Conservation (phyloP, 2,113 vertebrate genomes). For the Diphyllodes magnificus region DNA sequence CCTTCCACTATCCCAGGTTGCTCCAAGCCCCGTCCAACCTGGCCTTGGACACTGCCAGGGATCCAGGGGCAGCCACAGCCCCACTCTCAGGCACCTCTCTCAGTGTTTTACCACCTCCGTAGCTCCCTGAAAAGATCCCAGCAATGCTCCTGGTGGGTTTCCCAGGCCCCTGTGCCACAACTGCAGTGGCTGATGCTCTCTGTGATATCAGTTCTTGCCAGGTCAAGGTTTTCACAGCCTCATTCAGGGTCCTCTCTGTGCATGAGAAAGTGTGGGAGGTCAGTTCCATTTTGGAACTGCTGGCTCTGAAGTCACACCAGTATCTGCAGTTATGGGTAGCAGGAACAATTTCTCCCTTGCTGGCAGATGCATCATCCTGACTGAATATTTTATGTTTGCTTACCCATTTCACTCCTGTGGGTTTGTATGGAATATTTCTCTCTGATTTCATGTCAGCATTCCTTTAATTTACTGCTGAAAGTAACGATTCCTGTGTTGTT, state of each 20-base stretch:
- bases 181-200: background rate
- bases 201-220: background rate
- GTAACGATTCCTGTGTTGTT: background rate
- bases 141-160: background rate
- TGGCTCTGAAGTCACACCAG: background rate
- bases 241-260: background rate
- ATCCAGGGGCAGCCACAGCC: background rate
- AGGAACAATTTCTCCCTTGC: background rate
- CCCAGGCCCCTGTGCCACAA: background rate
- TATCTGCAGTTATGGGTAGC: background rate
- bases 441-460: background rate
- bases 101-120: background rate
- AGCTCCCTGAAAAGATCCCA: background rate
- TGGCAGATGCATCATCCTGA: background rate
- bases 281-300: background rate
- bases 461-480: slow-evolving; percentile 17
- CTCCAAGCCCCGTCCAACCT: fast-evolving
- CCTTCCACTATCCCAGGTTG: fast-evolving
- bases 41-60: background rate
- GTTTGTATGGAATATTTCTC: background rate
- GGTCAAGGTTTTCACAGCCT: background rate
- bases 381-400: slow-evolving; percentile 10
- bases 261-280: background rate
- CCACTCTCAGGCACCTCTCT: background rate
- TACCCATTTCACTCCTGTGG: background rate